A percentile compares a stretch with the other conserved stretches of the same genome.
These are phyloP conservation scores for Drepanosiphum platanoidis DNA, from an alignment of 2,888 invertebrate species.

Conservation along the genomic window DNA sequence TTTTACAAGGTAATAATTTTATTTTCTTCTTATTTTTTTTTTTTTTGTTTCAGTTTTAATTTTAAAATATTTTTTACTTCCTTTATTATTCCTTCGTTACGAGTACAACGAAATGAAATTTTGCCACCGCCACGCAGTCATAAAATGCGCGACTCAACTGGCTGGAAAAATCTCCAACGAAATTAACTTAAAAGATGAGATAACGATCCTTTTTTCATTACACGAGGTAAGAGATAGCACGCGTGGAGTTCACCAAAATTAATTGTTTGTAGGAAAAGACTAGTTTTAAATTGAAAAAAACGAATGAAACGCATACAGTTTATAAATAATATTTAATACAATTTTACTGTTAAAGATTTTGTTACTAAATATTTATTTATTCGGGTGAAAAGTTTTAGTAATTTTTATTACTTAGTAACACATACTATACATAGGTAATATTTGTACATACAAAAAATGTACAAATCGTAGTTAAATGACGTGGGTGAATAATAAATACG, in stretches of 20 bases:
- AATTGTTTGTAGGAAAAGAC: conserved; percentile 68
- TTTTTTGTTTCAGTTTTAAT: conserved; percentile 38
- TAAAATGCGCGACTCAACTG: conserved; percentile 26
- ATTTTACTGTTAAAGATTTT: no score
- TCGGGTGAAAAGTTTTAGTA: no score
- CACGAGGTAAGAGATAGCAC: conserved; percentile 67
- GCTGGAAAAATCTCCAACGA: conserved; percentile 45
- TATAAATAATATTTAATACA: no score
- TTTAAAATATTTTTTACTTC: conserved; percentile 10
- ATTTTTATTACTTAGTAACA: no score
- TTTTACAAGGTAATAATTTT: conserved; percentile 37
- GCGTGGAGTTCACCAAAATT: conserved; percentile 66
- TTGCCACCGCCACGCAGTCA: neutral
- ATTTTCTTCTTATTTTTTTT: conserved; percentile 5
- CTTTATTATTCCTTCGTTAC: conserved; percentile 44
- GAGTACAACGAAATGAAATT: conserved; percentile 46
- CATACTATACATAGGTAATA: no score
- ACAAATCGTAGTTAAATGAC: no score
- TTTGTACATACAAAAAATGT: no score
- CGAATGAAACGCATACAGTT: conserved; percentile 39
- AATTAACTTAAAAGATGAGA: conserved; percentile 50
- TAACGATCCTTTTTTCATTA: conserved; percentile 43
- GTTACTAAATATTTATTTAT: no score
- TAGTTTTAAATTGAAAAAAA: conserved; percentile 54
- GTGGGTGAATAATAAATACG: no score